Conservation (phyloP, 2,888 invertebrate species). For the Ashinkailepas kermadecensis region DNA sequence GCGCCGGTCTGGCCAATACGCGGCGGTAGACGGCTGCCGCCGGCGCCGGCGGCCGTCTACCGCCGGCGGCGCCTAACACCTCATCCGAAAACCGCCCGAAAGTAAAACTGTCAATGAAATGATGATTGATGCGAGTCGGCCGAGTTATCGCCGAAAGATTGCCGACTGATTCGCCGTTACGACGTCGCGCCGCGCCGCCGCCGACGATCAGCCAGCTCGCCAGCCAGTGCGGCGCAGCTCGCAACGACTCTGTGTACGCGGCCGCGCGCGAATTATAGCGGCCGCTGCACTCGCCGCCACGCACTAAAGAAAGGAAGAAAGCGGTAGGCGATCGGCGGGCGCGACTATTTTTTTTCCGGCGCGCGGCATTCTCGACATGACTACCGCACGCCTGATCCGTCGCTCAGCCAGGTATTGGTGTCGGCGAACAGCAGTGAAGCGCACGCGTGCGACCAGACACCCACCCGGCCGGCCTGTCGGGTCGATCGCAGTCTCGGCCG, state of each 20-base stretch:
- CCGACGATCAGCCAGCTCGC: neutral
- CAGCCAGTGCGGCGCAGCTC: neutral
- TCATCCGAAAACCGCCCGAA: neutral
- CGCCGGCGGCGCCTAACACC: neutral
- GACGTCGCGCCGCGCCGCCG: neutral
- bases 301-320: neutral
- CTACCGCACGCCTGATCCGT: too few species aligned
- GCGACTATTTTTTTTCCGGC: too few species aligned
- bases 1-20: neutral
- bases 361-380: too few species aligned
- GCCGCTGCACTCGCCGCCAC: neutral
- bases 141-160: neutral
- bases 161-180: slow-evolving; percentile 15
- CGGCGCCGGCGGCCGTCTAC: neutral
- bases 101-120: slow-evolving; percentile 15
- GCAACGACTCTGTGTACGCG: slow-evolving; percentile 5
- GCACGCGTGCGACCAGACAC: too few species aligned
- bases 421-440: too few species aligned
- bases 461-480: neutral
- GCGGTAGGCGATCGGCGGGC: too few species aligned
- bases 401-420: too few species aligned
- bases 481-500: neutral
- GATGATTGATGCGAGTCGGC: neutral
- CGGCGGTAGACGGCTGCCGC: neutral
- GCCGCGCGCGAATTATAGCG: neutral